Percentiles rank a stretch among this genome's conserved stretches.
Conservation (phyloP, 2,797 vertebrate genomes). For the Sebastes hubbsi region DNA sequence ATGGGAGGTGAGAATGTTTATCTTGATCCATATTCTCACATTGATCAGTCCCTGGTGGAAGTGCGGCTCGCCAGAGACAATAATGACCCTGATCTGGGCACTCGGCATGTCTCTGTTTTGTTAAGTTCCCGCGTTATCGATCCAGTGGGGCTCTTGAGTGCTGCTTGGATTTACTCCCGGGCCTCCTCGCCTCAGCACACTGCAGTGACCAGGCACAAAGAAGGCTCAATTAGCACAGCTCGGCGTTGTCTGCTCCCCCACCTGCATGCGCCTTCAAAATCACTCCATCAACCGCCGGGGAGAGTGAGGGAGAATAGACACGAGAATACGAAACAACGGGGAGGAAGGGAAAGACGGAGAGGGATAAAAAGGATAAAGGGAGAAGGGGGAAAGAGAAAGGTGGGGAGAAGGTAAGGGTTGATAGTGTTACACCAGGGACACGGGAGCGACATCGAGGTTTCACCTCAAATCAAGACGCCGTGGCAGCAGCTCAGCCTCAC, state of each 20-base stretch:
- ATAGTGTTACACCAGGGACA: slow-evolving; percentile 62
- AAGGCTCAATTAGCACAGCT: slow-evolving; percentile 83
- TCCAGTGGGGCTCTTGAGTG: slow-evolving; percentile 78
- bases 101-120: slow-evolving; percentile 83
- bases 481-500: slow-evolving; percentile 69
- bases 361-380: not conserved
- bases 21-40: slow-evolving; percentile 81
- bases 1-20: slow-evolving; percentile 70
- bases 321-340: slow-evolving; percentile 25
- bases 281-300: slow-evolving; percentile 69
- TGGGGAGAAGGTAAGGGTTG: slow-evolving; percentile 47
- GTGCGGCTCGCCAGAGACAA: slow-evolving; percentile 75
- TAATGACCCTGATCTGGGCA: slow-evolving; percentile 81
- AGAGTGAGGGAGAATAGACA: slow-evolving; percentile 14
- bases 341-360: slow-evolving; percentile 10
- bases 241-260: slow-evolving; percentile 61
- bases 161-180: slow-evolving; percentile 78
- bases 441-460: slow-evolving; percentile 71
- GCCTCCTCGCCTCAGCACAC: slow-evolving; percentile 70
- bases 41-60: slow-evolving; percentile 81
- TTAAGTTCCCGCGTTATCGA: slow-evolving; percentile 83
- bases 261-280: slow-evolving; percentile 68
- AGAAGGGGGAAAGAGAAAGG: slow-evolving; percentile 8
- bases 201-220: slow-evolving; percentile 82
- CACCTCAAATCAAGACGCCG: slow-evolving; percentile 75